Evolutionary conservation across 2,797 vertebrate species (phyloP).

Genomic region (Micrastur ruficollis): DNA sequence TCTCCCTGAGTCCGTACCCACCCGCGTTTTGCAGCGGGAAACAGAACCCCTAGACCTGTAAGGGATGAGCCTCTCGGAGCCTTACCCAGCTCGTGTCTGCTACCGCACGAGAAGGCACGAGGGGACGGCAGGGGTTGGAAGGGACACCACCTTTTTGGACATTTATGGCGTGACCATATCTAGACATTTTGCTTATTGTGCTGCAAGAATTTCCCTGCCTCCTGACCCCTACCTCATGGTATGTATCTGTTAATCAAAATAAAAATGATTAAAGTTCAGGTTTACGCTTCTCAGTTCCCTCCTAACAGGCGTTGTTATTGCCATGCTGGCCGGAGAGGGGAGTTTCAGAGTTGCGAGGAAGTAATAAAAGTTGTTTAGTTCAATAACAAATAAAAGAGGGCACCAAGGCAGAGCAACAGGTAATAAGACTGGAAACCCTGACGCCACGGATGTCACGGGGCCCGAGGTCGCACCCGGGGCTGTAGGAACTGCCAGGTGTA

Average conservation of each 20-base stretch:
- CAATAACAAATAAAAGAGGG: background rate
- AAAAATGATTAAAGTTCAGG: background rate
- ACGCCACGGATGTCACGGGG: fast-evolving
- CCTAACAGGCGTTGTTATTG: background rate
- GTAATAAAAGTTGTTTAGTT: background rate
- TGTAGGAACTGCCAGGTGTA: background rate
- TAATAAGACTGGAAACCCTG: background rate
- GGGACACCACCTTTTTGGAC: fast-evolving
- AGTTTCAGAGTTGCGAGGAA: background rate
- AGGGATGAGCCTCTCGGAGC: background rate
- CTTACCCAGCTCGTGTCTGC: fast-evolving
- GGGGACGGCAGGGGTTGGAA: background rate
- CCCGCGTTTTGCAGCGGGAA: fast-evolving
- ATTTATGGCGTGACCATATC: background rate
- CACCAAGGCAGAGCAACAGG: background rate
- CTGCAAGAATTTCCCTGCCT: fast-evolving
- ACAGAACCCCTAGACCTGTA: background rate
- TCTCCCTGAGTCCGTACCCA: fast-evolving
- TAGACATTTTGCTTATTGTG: background rate
- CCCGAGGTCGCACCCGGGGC: fast-evolving
- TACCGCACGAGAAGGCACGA: background rate
- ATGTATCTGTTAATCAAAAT: background rate
- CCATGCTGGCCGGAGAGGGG: background rate
- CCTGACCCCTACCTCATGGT: background rate
- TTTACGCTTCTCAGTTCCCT: background rate